These are phyloP conservation scores for Hyalella azteca DNA, from an alignment of 2,888 invertebrate species.

Conservation along the genomic window DNA sequence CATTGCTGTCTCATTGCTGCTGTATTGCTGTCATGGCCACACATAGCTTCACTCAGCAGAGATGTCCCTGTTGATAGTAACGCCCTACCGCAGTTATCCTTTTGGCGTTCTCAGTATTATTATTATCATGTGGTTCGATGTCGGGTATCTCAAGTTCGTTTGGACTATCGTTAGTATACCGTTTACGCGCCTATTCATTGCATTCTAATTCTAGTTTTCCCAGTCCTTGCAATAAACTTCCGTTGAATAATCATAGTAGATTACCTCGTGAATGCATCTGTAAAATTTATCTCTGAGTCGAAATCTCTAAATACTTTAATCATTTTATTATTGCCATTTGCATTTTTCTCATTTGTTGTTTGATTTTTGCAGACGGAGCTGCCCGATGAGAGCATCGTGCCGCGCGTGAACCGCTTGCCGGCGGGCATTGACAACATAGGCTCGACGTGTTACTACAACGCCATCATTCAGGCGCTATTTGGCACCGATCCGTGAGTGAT, in stretches of 20 bases:
- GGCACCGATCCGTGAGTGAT: not conserved
- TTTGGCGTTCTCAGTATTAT: too few species aligned
- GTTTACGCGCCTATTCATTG: not conserved
- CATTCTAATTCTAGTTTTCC: not conserved
- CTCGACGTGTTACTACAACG: slow-evolving; percentile 28
- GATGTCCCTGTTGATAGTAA: too few species aligned
- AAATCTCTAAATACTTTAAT: not conserved
- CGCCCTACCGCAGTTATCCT: too few species aligned
- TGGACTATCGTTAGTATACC: not conserved
- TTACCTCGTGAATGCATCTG: not conserved
- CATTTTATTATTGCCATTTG: not conserved
- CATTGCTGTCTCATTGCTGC: not conserved
- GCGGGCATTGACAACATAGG: slow-evolving; percentile 22
- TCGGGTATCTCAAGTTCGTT: too few species aligned
- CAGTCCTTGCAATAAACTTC: not conserved
- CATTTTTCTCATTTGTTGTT: not conserved
- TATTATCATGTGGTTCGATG: too few species aligned
- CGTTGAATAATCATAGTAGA: not conserved
- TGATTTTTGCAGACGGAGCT: not conserved
- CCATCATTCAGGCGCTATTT: slow-evolving; percentile 21
- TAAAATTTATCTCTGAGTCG: not conserved
- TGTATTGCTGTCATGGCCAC: not conserved
- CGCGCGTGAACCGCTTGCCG: not conserved
- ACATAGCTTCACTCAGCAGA: too few species aligned
- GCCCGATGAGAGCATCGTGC: not conserved